Evolutionary conservation across 2,113 vertebrate genomes (phyloP), one percentile per base, ranked within the genome.

Genomic region (Cottus gobio): DNA sequence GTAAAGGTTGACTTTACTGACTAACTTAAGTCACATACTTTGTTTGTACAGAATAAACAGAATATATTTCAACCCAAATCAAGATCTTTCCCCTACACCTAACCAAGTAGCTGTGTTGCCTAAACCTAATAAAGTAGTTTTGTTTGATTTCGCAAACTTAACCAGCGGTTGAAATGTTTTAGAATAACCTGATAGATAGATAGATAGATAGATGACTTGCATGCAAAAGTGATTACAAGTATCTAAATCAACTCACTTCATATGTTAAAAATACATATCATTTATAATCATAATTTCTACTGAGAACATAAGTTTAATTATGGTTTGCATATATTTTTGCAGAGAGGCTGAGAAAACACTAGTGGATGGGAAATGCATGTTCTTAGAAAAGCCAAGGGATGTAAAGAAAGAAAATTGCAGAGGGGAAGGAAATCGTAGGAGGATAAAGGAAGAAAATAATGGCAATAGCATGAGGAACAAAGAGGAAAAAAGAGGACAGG

Each of bases 401-500:
- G 66, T 26, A 84, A 66, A 64, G n/a, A 78, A 81, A 71, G 57
- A 60, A 67, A 82, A 81, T 48, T 80, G 71, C 80, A 71, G 70
- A 83, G 42, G 63, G 28, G 36, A 74, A 77, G 37, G 60, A 58
- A 60, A 69, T 63, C 18, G 72, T 62, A 1, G 26, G 0, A 1
- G 46, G 46, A 83, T 79, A 80, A 80, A 80, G 44, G 77, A 28
- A 77, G 48, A n/a, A 69, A 65, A 81, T 83, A 71, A 85, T 86
- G 66, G 67, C 15, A 68, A 85, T 52, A 64, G 50, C 34, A n/a
- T 46, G 57, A 56, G 69, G 73, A 54, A 81, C 80, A 86, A 77
- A 81, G 71, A 74, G 52, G 74, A 44, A 48, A 48, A 48, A 46
- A 52, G 58, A 60, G 36, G 30, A 39, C 8, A 66, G 48, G n/a